These are phyloP conservation scores for Drosophila arawakana DNA, from an alignment of 1,140 invertebrate genomes.

Conservation along the genomic window DNA sequence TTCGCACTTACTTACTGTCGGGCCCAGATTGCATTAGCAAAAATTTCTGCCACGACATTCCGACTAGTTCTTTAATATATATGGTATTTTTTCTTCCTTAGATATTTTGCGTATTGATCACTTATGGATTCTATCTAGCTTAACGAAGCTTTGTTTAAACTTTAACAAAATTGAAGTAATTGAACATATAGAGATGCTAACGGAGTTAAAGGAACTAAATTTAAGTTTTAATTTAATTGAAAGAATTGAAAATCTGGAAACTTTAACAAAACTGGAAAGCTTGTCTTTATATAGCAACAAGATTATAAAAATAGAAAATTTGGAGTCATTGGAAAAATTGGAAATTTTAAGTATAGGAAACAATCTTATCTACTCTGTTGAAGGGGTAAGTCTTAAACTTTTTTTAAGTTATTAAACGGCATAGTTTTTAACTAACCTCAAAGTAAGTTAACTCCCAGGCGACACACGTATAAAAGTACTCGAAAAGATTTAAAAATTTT, in stretches of 20 bases:
- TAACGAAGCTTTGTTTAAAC: constrained; percentile 92
- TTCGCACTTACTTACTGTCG: no score
- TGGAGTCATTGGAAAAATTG: constrained; percentile 89
- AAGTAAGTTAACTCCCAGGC: no score
- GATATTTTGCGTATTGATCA: constrained; percentile 96
- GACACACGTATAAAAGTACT: no score
- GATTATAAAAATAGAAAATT: constrained; percentile 90
- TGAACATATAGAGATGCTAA: constrained; percentile 92
- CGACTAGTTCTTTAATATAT: no score
- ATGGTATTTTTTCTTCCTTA: constrained; percentile 48
- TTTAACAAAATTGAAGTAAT: constrained; percentile 97
- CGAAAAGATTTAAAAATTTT: no score
- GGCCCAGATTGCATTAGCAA: no score
- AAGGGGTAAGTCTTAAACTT: constrained; percentile 84
- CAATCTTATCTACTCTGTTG: constrained; percentile 86
- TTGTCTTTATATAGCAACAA: constrained; percentile 91
- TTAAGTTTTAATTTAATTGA: constrained; percentile 94
- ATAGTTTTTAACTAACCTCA: no score
- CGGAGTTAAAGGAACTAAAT: constrained; percentile 92
- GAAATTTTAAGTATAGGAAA: constrained; percentile 93
- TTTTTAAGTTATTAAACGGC: no score
- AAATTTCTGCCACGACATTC: no score
- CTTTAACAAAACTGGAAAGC: constrained; percentile 90
- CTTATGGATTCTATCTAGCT: constrained; percentile 90
- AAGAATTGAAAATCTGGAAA: constrained; percentile 92